Evolutionary conservation across 2,113 vertebrate species (phyloP), one percentile per base, ranked within the genome.

Genomic region (Chrysochloris asiatica): DNA sequence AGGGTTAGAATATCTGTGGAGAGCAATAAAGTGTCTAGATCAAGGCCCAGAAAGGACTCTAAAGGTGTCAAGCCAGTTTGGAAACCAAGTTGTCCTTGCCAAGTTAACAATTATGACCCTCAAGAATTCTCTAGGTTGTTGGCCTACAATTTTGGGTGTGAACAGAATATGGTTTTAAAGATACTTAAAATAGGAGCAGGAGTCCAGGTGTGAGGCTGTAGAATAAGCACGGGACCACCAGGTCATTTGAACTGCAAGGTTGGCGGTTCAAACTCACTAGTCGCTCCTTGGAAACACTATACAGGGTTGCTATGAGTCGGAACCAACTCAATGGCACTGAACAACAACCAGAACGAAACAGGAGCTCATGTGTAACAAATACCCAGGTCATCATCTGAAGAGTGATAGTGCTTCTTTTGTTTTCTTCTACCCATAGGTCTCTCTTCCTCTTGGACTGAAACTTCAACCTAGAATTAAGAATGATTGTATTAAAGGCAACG

Each of bases 381-480:
- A 96, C 97, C 97, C 48, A 92, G 95, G 47, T 97, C 95, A 73
- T 95, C 94, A 41, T 97, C 95, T 61, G 83, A 95, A 76, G 87
- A 93, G n/a, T 81, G 71, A 19, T 61, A 92, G 43, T 85, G 87
- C 36, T 89, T 92, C 61, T 91, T 95, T 73, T 71, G 90, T 83
- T 92, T 96, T 83, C 95, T 94, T 88, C 65, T 67, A 67, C 82
- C 71, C 21, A 63, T 36, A 9, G 72, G 83, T 38, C 50, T 91
- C 79, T 95, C 95, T 80, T 95, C 94, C 16, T 97, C 95, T 95
- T 83, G 88, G 69, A 28, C 12, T 43, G 72, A 67, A 73, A 73
- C 77, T 93, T 96, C 95, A 83, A 54, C 54, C 97, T 97, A 88
- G n/a, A 96, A 96, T 88, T 76, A 88, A 93, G 52, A 93, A 89